Percentiles rank a stretch among this genome's conserved stretches.
phyloP scores from a whole-genome alignment of 2,888 invertebrate genomes.

The Polydesmus complanatus region DNA sequence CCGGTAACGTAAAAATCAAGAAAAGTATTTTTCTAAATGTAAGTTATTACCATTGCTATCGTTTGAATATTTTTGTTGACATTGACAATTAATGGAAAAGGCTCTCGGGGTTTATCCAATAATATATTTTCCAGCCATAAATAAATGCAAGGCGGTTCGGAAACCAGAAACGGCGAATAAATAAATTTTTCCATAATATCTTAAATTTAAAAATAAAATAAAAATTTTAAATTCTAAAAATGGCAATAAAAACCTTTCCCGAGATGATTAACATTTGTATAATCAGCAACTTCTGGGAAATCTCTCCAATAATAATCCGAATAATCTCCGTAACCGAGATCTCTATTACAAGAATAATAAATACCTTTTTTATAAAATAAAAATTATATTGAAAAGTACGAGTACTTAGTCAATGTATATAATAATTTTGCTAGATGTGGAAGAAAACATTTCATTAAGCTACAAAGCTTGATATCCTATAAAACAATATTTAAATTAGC shows the following conservation, averaged over 20 bases:
- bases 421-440: conserved; percentile 53
- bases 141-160: conserved; percentile 55
- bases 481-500: conserved; percentile 14
- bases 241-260: conserved; percentile 7
- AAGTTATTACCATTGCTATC: conserved; percentile 60
- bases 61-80: conserved; percentile 59
- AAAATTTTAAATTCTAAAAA: conserved; percentile 7
- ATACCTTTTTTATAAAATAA: conserved; percentile 7
- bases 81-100: conserved; percentile 57
- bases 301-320: conserved; percentile 72
- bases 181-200: conserved; percentile 27
- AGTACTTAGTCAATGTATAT: conserved; percentile 39
- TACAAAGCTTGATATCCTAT: conserved; percentile 65
- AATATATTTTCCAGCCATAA: conserved; percentile 53
- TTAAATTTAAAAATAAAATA: neutral
- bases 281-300: conserved; percentile 47
- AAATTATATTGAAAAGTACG: conserved; percentile 8
- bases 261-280: conserved; percentile 23
- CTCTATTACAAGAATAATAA: conserved; percentile 32
- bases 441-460: conserved; percentile 50
- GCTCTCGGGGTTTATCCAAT: conserved; percentile 37
- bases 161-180: conserved; percentile 45
- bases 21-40: too few relatives aligned
- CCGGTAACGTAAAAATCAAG: neutral
- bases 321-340: conserved; percentile 56